Conservation (phyloP, 2,888 invertebrate species). For the Spicauda simplicius region DNA sequence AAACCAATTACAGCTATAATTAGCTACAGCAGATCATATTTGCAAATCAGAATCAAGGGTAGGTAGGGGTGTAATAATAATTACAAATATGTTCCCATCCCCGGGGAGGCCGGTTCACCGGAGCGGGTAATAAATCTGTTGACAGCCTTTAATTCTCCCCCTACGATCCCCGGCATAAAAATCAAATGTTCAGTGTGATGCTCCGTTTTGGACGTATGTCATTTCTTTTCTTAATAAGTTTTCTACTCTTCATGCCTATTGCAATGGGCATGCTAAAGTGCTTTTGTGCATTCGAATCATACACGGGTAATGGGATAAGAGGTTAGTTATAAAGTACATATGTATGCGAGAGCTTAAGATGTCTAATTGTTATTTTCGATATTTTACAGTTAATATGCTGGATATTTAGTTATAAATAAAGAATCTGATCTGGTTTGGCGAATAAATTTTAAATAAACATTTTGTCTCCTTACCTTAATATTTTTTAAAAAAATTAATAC, state of each 20-base stretch:
- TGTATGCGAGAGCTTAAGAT: too few species aligned
- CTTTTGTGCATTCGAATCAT: too few species aligned
- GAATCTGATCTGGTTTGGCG: too few species aligned
- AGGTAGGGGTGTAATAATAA: conserved; percentile 41
- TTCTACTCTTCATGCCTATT: not conserved
- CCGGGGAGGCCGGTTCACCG: conserved; percentile 64
- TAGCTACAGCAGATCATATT: conserved; percentile 23
- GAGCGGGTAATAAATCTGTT: conserved; percentile 83
- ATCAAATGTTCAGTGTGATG: conserved; percentile 33
- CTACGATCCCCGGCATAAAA: conserved; percentile 51
- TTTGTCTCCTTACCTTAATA: too few species aligned
- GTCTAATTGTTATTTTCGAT: too few species aligned
- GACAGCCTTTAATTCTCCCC: conserved; percentile 81
- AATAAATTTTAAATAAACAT: too few species aligned
- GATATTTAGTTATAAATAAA: too few species aligned
- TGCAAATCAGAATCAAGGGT: conserved; percentile 27
- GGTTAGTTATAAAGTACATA: too few species aligned
- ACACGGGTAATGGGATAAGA: too few species aligned
- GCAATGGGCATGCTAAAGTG: not conserved
- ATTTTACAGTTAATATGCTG: too few species aligned
- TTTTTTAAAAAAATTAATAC: too few species aligned
- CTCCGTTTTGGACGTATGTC: conserved; percentile 6
- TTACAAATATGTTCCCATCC: conserved; percentile 51
- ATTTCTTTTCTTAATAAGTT: not conserved
- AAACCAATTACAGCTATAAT: conserved; percentile 22